Conservation (phyloP, 2,113 vertebrate species). For the Vulpes ferrilata region DNA sequence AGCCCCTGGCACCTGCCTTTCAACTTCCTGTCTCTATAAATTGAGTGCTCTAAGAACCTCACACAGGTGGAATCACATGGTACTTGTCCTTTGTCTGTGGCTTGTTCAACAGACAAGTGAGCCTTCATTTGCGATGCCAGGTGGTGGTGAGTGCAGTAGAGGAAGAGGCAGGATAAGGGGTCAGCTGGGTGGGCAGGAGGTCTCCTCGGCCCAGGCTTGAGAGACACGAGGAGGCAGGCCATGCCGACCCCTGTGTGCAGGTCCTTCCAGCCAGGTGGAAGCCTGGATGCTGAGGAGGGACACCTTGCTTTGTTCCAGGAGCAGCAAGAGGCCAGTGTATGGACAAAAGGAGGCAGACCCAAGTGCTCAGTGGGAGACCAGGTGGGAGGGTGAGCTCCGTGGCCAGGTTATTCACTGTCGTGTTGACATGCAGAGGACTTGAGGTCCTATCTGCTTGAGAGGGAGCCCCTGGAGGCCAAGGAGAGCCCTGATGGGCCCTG, state of each 20-base stretch:
- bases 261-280: background rate
- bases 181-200: rapidly evolving
- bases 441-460: background rate
- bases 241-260: rapidly evolving
- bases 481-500: background rate
- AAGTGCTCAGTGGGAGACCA: rapidly evolving
- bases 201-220: no score
- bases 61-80: rapidly evolving
- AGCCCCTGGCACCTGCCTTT: background rate
- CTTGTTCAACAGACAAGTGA: rapidly evolving
- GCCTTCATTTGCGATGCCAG: background rate
- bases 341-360: background rate
- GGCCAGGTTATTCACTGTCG: rapidly evolving
- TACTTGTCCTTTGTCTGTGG: background rate
- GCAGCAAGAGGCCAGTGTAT: rapidly evolving
- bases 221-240: no score
- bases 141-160: rapidly evolving
- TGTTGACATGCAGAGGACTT: rapidly evolving
- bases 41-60: rapidly evolving
- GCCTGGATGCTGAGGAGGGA: background rate
- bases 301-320: background rate
- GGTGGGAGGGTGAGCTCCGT: rapidly evolving
- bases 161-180: no score
- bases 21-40: background rate
- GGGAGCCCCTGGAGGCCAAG: background rate